Base-by-base conservation (phyloP, 2,888 invertebrate species). In the Amiota mariae region DNA sequence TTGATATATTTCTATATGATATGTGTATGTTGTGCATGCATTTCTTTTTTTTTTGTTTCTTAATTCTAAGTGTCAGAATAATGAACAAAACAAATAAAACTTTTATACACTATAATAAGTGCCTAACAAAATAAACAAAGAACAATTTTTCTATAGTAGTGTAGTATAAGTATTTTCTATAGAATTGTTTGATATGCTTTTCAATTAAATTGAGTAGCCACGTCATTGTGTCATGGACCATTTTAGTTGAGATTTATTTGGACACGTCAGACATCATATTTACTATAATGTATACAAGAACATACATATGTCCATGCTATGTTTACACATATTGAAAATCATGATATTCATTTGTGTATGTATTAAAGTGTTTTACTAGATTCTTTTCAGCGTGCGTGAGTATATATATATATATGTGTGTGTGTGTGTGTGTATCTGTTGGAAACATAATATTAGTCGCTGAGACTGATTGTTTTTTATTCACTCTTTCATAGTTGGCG, bases 401-500 rank as follows among this genome's bases (percentile, higher is more conserved):
- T 36, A 0, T 36, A 0, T 36, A 2, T 36, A 2, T 57, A 2
- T 15, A 1, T 18, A 1, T 15, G 11, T 57, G 10, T 18, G 8
- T 15, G 57, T 57, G 12, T 57, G 57, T 57, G 54, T 51, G 13
- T 57, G n/a, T 9, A 51, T 18, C 8, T 67, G 67, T 63, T 36
- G 54, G 46, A 63, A 63, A 36, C 36, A 63, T 63, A 63, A 63
- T 13, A n/a, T 24, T 46, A n/a, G 63, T 51, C 20, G 9, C 8
- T 66, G 48, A 48, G 24, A 48, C 51, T 46, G 70, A 56, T 57
- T 47, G 46, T 70, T 46, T 70, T 70, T 70, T 57, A 61, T 59
- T 20, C 49, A 61, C 66, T 74, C 73, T 76, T 75, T 79, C 73
- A 63, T 20, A 54, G 70, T 67, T 67, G 48, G 74, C 72, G 66